Evolutionary conservation across 2,113 vertebrate species (phyloP).

Genomic region (Mustela lutreola): DNA sequence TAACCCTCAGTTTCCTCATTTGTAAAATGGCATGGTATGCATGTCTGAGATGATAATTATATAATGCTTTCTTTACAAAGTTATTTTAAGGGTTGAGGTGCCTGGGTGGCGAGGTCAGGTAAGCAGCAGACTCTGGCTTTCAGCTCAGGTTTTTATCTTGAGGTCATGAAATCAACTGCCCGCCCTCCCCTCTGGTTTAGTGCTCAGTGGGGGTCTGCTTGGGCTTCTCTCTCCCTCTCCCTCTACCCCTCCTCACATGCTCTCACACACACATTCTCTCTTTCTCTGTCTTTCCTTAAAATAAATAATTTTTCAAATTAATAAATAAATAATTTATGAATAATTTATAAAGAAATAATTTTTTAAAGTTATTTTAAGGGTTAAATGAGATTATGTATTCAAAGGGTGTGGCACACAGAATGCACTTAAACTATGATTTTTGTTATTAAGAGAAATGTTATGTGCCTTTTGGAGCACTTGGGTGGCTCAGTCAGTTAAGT

Average conservation of each 20-base stretch:
- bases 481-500: background rate
- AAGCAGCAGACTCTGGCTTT: background rate
- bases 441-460: background rate
- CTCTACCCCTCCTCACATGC: background rate
- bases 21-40: background rate
- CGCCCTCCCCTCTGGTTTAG: background rate
- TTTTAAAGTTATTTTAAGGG: conserved; percentile 45
- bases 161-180: background rate
- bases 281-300: background rate
- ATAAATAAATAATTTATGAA: too few relatives aligned
- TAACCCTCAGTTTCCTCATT: conserved; percentile 17
- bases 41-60: background rate
- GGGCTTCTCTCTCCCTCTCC: background rate
- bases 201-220: background rate
- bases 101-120: background rate
- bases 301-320: too few relatives aligned
- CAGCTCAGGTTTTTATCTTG: background rate
- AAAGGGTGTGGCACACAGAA: background rate
- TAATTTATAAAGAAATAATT: too few relatives aligned
- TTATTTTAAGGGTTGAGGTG: conserved; percentile 19
- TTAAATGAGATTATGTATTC: conserved; percentile 43
- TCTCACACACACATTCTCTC: background rate
- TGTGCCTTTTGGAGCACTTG: background rate
- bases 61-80: background rate
- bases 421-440: background rate